Conservation (phyloP, 1,140 invertebrate genomes). For the Neotoxoptera formosana region DNA sequence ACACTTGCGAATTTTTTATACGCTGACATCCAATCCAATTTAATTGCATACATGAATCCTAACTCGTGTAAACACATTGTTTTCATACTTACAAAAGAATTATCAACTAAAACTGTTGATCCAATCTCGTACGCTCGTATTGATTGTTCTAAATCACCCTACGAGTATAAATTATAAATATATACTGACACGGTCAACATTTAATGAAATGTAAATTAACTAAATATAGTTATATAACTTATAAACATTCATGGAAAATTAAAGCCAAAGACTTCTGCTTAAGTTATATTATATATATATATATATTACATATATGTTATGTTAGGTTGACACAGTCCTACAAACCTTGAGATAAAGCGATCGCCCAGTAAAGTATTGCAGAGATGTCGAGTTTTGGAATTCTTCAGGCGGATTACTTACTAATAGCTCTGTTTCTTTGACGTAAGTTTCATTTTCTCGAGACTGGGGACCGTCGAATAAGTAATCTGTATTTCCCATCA, state of each 20-base stretch:
- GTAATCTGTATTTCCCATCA: conserved; percentile 27
- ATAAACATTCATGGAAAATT: background rate
- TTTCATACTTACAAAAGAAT: background rate
- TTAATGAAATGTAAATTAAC: background rate
- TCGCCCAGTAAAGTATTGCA: conserved; percentile 31
- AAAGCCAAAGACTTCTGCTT: background rate
- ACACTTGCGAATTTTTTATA: background rate
- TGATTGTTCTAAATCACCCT: conserved; percentile 30
- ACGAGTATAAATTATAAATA: background rate
- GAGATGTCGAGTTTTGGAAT: background rate
- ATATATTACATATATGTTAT: background rate
- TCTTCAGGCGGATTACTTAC: background rate
- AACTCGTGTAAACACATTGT: conserved; percentile 17
- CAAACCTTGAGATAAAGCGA: conserved; percentile 44
- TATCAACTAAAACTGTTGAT: background rate
- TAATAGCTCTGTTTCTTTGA: conserved; percentile 20
- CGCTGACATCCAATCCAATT: conserved; percentile 11
- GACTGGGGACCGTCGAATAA: conserved; percentile 34
- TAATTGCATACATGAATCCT: conserved; percentile 32
- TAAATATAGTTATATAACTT: background rate
- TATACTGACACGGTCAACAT: background rate
- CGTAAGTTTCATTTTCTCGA: background rate
- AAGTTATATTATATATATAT: background rate
- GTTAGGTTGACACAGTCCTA: background rate
- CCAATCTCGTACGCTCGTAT: conserved; percentile 8